Conservation (phyloP, 2,113 vertebrate species). For the Alethe castanea region DNA sequence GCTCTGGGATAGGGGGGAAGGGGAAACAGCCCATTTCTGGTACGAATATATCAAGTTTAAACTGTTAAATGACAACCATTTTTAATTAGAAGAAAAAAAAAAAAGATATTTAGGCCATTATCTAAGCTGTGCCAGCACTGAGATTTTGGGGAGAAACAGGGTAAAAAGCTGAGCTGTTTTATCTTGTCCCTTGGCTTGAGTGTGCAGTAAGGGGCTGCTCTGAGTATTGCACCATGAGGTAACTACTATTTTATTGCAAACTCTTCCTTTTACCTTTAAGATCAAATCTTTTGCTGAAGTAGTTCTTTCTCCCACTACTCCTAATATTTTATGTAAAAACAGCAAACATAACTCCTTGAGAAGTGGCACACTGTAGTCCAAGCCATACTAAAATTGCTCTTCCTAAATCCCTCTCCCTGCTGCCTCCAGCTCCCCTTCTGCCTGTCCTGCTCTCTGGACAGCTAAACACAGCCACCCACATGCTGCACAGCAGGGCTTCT, state of each 20-base stretch:
- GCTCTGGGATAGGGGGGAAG: neutral
- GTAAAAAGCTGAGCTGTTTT: neutral
- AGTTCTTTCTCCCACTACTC: neutral
- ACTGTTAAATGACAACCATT: neutral
- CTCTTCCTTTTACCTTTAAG: neutral
- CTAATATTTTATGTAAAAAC: neutral
- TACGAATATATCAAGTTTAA: neutral
- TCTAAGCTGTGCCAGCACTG: neutral
- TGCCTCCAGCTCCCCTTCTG: neutral
- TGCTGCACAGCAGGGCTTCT: neutral
- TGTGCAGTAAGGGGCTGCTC: neutral
- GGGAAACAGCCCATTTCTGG: neutral
- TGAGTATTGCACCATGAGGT: neutral
- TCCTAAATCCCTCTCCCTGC: neutral
- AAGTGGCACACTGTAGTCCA: neutral
- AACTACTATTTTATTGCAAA: neutral
- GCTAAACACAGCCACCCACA: neutral
- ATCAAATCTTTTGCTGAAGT: neutral
- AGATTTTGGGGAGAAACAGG: neutral
- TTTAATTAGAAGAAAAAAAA: neutral
- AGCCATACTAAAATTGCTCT: neutral
- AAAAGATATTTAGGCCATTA: neutral
- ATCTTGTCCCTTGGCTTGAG: neutral
- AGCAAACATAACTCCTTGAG: neutral
- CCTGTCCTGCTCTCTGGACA: neutral